Base-by-base conservation (phyloP, 2,797 vertebrate species). In the Podarcis lilfordi region DNA sequence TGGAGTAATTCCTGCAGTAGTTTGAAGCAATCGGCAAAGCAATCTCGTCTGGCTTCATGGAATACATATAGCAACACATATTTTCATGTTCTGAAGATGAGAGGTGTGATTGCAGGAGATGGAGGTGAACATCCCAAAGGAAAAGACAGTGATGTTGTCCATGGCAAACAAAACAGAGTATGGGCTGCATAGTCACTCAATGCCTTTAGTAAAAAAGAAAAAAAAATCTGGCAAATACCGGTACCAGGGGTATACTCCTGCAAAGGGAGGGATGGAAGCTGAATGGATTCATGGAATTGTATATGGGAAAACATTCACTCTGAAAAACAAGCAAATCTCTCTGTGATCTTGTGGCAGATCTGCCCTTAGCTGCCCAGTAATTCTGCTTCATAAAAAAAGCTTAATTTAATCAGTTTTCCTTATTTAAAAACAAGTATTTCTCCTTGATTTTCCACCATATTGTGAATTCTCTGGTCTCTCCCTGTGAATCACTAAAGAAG, bases 221-320 rank as follows among this genome's bases (percentile, higher is more conserved):
- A 23, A 10, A 23, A 27, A 76, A 43, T 40, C 29, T 83, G 68
- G 9, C 40, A 35, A 72, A 84, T 84, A 19, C 43, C 35, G 5
- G 35, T 83, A 17, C 45, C 55, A n/a, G 50, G 25, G 45, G 5
- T 50, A 19, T 19, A 29, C 17, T 59, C 25, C 8, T 17, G 8
- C 50, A 23, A 43, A 7, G 37, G 25, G n/a, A 32, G n/a, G 27
- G 27, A 40, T 27, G 25, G 9, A 35, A 61, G 55, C 23, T 25
- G 15, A 9, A 43, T 75, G 29, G 29, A 5, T 25, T 27, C 32
- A 37, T 29, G 37, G 68, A 74, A 35, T 8, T 7, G 84, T 0
- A 0, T 40, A 29, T 10, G 15, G 35, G 37, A 32, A n/a, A 37
- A 61, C 3, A 4, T 1, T 25, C 17, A 1, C 43, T 43, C 1